phyloP scores from a whole-genome alignment of 2,797 vertebrate genomes.

The Alauda arvensis region DNA sequence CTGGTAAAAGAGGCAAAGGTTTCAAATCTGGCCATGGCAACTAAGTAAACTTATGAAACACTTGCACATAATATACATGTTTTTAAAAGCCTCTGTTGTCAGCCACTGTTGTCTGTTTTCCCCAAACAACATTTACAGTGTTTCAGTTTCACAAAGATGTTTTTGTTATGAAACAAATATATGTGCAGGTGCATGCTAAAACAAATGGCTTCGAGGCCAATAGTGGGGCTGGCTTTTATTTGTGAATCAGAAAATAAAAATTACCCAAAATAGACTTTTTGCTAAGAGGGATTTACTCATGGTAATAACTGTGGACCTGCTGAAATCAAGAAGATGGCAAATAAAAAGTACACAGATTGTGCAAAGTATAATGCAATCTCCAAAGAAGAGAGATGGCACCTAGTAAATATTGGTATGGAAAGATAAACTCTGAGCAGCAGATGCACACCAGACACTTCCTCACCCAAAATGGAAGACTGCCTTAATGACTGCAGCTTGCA shows the following conservation, averaged over 20 bases:
- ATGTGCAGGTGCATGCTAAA: constrained; percentile 40
- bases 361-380: constrained; percentile 9
- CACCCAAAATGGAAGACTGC: constrained; percentile 9
- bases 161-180: neutral
- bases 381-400: neutral
- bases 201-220: neutral
- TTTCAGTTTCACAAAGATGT: constrained; percentile 21
- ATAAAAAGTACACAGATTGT: constrained; percentile 28
- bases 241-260: constrained; percentile 29
- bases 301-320: neutral
- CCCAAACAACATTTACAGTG: neutral
- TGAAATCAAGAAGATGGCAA: constrained; percentile 9
- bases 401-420: constrained; percentile 14
- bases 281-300: neutral
- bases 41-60: neutral
- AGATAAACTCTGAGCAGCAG: constrained; percentile 23
- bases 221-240: neutral
- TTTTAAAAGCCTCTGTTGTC: constrained; percentile 14
- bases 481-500: constrained; percentile 18
- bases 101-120: constrained; percentile 1
- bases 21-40: neutral
- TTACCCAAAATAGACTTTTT: neutral
- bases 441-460: neutral
- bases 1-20: neutral
- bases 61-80: neutral